Percentiles rank a stretch among this genome's conserved stretches.
These are phyloP conservation scores for Pseudomyrmex pallidus DNA, from an alignment of 1,140 invertebrate species.

Conservation along the genomic window DNA sequence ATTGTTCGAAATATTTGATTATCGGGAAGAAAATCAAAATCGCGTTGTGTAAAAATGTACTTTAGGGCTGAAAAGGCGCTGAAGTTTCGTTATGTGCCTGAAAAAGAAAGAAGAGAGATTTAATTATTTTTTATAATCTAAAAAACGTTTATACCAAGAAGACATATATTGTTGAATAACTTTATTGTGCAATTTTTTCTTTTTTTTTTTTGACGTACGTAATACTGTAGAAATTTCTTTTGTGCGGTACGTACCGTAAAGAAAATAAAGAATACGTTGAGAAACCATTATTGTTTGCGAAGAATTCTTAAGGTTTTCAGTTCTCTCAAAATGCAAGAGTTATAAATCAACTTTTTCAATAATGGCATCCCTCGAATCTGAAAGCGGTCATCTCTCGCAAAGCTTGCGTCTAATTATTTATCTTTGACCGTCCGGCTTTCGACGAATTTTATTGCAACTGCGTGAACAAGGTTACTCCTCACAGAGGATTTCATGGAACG, in stretches of 20 bases:
- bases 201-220: background rate
- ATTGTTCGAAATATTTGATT: too few species aligned
- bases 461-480: constrained; percentile 17
- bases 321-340: constrained; percentile 11
- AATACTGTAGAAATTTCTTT: background rate
- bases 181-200: background rate
- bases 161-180: too few species aligned
- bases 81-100: too few species aligned
- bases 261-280: constrained; percentile 11
- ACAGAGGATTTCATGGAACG: constrained; percentile 37
- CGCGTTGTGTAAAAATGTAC: too few species aligned
- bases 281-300: background rate
- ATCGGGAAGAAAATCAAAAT: too few species aligned
- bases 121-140: too few species aligned
- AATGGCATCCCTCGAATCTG: background rate
- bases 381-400: constrained; percentile 27
- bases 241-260: background rate
- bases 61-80: too few species aligned
- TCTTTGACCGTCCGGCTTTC: constrained; percentile 21
- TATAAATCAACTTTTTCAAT: constrained; percentile 44
- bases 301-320: constrained; percentile 11
- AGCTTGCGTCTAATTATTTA: constrained; percentile 51
- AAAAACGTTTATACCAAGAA: too few species aligned
- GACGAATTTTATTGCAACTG: constrained; percentile 30
- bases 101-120: too few species aligned